phyloP scores from a whole-genome alignment of 2,888 invertebrate species.

The Asteroscopus sphinx region DNA sequence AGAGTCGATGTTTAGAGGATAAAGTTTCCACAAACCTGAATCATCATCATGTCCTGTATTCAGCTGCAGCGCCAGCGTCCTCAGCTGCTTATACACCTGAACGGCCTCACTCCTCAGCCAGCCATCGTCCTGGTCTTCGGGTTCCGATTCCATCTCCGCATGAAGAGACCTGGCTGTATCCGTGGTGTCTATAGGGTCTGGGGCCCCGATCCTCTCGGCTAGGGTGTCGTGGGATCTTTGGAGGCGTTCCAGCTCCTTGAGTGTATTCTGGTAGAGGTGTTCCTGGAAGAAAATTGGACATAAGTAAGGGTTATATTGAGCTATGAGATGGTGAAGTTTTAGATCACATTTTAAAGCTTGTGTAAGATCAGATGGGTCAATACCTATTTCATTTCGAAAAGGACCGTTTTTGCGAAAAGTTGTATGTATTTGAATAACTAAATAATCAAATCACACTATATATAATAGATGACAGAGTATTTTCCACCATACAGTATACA shows the following conservation, averaged over 20 bases:
- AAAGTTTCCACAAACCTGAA: conserved; percentile 84
- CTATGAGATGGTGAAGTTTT: background rate
- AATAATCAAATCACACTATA: no score
- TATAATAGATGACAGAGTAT: no score
- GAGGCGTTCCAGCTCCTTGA: conserved; percentile 92
- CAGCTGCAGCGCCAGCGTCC: conserved; percentile 93
- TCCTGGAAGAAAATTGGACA: conserved; percentile 74
- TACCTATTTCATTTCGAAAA: no score
- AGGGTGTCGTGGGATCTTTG: conserved; percentile 93
- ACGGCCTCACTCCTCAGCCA: conserved; percentile 92
- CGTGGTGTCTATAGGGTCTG: conserved; percentile 81
- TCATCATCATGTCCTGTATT: conserved; percentile 94
- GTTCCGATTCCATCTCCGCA: conserved; percentile 97
- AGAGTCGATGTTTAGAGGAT: background rate
- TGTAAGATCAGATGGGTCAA: no score
- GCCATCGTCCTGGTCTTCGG: conserved; percentile 87
- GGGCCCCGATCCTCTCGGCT: conserved; percentile 92
- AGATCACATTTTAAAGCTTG: no score
- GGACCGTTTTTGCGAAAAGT: no score
- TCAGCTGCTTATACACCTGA: conserved; percentile 93
- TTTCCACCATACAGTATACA: no score
- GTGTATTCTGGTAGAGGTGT: conserved; percentile 86
- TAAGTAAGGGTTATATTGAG: conserved; percentile 1
- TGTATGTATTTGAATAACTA: no score
- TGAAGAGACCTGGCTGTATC: conserved; percentile 93